These are phyloP conservation scores for Spodoptera picta DNA, from an alignment of 2,888 invertebrate genomes.

Conservation along the genomic window DNA sequence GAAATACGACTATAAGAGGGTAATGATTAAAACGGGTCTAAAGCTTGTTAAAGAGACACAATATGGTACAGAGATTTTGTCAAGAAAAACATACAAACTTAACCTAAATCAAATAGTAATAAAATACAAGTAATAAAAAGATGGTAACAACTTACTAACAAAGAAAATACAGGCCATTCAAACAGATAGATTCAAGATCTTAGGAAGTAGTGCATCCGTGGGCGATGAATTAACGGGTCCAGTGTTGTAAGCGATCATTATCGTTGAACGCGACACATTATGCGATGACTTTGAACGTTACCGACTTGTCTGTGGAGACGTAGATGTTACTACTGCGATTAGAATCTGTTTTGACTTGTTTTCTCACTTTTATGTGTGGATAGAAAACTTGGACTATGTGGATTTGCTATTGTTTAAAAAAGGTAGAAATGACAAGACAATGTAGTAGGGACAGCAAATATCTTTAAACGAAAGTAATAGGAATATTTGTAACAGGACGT, in stretches of 20 bases:
- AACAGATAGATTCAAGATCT: background rate
- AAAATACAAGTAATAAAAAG: background rate
- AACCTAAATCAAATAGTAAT: too few species aligned
- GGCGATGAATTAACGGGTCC: constrained; percentile 46
- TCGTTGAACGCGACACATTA: constrained; percentile 53
- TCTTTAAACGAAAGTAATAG: too few species aligned
- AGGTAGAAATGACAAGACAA: too few species aligned
- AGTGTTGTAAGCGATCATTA: constrained; percentile 50
- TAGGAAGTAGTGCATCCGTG: constrained; percentile 27
- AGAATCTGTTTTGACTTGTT: constrained; percentile 10
- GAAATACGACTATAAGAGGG: too few species aligned
- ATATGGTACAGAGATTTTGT: too few species aligned
- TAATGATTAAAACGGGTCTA: too few species aligned
- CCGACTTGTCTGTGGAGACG: constrained; percentile 21
- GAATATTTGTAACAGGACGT: too few species aligned
- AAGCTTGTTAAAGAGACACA: too few species aligned
- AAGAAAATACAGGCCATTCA: background rate
- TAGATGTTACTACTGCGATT: constrained; percentile 32
- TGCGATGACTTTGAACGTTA: constrained; percentile 38
- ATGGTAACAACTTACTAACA: background rate
- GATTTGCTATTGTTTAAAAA: too few species aligned
- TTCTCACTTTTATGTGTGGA: background rate
- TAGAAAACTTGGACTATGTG: background rate
- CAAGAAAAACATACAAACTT: too few species aligned
- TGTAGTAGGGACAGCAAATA: too few species aligned